Evolutionary conservation across 2,888 invertebrate genomes (phyloP).

Genomic region (Temnothorax ravouxi): DNA sequence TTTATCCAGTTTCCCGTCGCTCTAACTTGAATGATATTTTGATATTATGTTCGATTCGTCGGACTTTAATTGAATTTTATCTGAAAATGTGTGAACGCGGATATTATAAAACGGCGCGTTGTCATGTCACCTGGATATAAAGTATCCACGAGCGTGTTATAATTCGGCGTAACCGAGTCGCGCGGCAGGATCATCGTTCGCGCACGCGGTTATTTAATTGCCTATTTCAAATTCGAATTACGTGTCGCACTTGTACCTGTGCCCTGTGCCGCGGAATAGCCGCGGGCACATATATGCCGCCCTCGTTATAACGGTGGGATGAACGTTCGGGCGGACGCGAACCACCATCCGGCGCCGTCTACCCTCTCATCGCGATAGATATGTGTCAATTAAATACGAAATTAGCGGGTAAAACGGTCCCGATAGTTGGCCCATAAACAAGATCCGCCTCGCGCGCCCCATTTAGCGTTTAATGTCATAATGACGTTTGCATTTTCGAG

Average conservation of each 20-base stretch:
- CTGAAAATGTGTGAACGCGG: background rate
- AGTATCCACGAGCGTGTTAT: slow-evolving; percentile 57
- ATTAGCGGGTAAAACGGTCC: slow-evolving; percentile 72
- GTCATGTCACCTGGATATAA: slow-evolving; percentile 41
- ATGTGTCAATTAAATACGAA: slow-evolving; percentile 79
- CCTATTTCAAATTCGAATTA: slow-evolving; percentile 77
- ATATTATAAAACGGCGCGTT: background rate
- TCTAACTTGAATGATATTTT: background rate
- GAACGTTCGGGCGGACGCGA: slow-evolving; percentile 21
- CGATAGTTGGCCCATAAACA: slow-evolving; percentile 52
- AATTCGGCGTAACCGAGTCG: slow-evolving; percentile 51
- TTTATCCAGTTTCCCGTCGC: background rate
- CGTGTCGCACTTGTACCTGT: slow-evolving; percentile 62
- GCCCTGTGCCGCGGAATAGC: slow-evolving; percentile 60
- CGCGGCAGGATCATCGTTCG: slow-evolving; percentile 38
- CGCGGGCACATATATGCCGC: slow-evolving; percentile 45
- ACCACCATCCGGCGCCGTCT: slow-evolving; percentile 20
- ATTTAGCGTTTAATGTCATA: slow-evolving; percentile 84
- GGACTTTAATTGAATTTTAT: background rate
- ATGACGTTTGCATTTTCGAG: slow-evolving; percentile 81
- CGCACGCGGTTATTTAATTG: slow-evolving; percentile 73
- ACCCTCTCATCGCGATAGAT: slow-evolving; percentile 43
- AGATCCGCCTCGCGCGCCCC: slow-evolving; percentile 60
- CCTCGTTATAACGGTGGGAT: slow-evolving; percentile 32
- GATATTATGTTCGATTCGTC: background rate